Base-by-base conservation (phyloP, 2,113 vertebrate species). In the Murina feae region DNA sequence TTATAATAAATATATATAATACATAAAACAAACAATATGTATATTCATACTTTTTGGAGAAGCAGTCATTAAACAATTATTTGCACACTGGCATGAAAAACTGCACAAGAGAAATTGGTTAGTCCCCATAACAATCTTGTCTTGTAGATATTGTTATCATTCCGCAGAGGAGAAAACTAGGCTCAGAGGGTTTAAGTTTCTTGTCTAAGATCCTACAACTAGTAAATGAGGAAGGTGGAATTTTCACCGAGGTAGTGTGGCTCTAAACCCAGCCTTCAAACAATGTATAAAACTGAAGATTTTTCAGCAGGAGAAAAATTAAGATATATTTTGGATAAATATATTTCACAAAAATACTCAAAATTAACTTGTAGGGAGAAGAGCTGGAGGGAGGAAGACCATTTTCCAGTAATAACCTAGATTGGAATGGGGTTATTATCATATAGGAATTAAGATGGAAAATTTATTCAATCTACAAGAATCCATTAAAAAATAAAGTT, bases 401-500 rank as follows among this genome's bases (percentile, higher is more conserved):
- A 87, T 94, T 93, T 93, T 93, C 87, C 35, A 93, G 81, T 60
- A 6, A n/a, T 95, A 94, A 5, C 89, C 58, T 60, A 60, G 58
- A 63, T 90, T 92, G 1, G 3, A 75, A 2, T 88, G 83, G 23
- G 42, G 23, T 90, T 93, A 90, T 90, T 93, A 51, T 88, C 4
- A 78, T 63, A n/a, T 58, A 25, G 12, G 58, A 93, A 87, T 94
- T 92, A 95, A 94, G 71, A 93, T 37, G n/a, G 39, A 80, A 86
- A 92, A 90, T 87, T 83, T 90, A 74, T 39, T 81, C 13, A 78
- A 1, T 85, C n/a, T 76, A 78, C 42, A 89, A 95, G 71, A 87
- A 84, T 66, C 16, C 12, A 83, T 17, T 96, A 66, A 95, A 96
- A 95, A 90, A 74, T 88, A 94, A 94, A 53, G 86, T 55, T 55